Conservation (phyloP, 2,113 vertebrate species). For the Corvus moneduloides region DNA sequence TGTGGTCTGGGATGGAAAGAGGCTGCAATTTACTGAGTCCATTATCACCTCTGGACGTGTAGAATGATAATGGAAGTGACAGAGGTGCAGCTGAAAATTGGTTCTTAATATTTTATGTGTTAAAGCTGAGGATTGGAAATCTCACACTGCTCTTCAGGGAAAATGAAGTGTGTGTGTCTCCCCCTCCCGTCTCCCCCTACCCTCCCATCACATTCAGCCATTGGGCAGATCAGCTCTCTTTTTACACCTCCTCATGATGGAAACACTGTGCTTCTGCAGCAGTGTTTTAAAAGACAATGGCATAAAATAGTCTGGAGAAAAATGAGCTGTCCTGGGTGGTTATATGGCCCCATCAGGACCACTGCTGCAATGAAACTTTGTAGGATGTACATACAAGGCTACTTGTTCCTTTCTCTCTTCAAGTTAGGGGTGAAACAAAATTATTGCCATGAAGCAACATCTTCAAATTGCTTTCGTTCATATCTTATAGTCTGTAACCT, state of each 20-base stretch:
- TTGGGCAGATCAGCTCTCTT: slow-evolving; percentile 13
- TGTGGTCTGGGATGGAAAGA: slow-evolving; percentile 71
- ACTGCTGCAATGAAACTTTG: neutral
- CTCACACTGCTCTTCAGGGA: slow-evolving; percentile 80
- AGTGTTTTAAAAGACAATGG: neutral
- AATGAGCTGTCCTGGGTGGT: neutral
- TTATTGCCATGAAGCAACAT: neutral
- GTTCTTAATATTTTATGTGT: slow-evolving; percentile 95
- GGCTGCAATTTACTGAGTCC: slow-evolving; percentile 81
- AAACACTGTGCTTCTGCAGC: neutral
- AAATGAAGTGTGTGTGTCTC: slow-evolving; percentile 67
- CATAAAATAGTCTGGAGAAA: neutral
- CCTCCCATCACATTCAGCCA: slow-evolving; percentile 2
- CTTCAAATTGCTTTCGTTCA: neutral
- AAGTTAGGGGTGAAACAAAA: neutral
- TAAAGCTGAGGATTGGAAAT: slow-evolving; percentile 76
- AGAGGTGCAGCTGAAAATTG: slow-evolving; percentile 90
- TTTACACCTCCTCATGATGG: slow-evolving; percentile 13
- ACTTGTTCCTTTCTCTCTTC: neutral
- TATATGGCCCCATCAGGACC: neutral
- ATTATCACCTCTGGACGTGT: slow-evolving; percentile 87
- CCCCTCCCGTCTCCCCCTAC: neutral
- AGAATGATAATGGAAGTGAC: slow-evolving; percentile 87
- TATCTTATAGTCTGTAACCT: neutral
- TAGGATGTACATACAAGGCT: neutral